Conservation (phyloP, 2,888 invertebrate species). For the Hirtodrosophila duncani region DNA sequence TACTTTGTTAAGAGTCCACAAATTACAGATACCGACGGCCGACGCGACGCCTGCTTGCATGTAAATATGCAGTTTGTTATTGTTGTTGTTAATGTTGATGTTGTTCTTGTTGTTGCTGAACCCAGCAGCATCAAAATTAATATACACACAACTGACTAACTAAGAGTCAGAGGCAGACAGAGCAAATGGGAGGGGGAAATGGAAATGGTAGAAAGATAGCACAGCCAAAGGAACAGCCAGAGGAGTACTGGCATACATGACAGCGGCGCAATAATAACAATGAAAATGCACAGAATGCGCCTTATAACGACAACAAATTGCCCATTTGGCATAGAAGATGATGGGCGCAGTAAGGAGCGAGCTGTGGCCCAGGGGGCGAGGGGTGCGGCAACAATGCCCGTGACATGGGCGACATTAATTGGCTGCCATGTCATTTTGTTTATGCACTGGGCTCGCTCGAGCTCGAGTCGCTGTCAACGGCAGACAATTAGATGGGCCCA, state of each 20-base stretch:
- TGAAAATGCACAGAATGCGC: conserved; percentile 68
- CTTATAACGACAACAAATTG: conserved; percentile 70
- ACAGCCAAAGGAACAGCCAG: conserved; percentile 1
- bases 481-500: conserved; percentile 34
- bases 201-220: conserved; percentile 11
- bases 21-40: conserved; percentile 54
- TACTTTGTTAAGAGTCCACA: conserved; percentile 57
- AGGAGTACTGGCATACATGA: neutral
- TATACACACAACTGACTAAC: conserved; percentile 49
- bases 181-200: conserved; percentile 11
- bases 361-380: neutral
- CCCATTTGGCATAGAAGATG: conserved; percentile 66
- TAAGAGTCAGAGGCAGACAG: conserved; percentile 5
- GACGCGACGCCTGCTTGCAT: conserved; percentile 54
- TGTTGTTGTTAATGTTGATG: conserved; percentile 1
- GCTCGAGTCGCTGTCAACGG: conserved; percentile 40
- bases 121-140: conserved; percentile 60
- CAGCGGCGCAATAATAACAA: conserved; percentile 66
- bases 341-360: conserved; percentile 16
- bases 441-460: conserved; percentile 39
- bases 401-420: conserved; percentile 66
- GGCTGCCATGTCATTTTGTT: conserved; percentile 67
- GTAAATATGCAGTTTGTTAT: conserved; percentile 62
- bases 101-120: neutral
- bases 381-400: conserved; percentile 4